These are phyloP conservation scores for Oscheius sp. DNA, from an alignment of 2,888 invertebrate species.

Conservation along the genomic window DNA sequence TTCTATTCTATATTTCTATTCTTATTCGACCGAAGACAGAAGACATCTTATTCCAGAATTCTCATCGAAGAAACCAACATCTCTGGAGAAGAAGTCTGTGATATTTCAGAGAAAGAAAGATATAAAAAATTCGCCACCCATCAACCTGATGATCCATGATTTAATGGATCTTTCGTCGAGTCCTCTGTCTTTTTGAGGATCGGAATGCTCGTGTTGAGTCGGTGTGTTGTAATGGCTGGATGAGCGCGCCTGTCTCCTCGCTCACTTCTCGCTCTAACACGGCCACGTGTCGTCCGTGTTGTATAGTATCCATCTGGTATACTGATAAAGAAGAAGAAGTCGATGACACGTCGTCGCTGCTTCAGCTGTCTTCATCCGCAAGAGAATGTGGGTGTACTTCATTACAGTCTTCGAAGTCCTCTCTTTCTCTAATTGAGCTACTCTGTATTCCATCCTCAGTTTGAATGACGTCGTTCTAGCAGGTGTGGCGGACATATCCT, in stretches of 20 bases:
- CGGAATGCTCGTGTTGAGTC: conserved; percentile 9
- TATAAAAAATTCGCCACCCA: too few species aligned
- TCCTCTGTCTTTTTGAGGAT: conserved; percentile 6
- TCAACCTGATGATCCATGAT: too few species aligned
- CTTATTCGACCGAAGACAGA: too few species aligned
- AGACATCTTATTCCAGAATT: too few species aligned
- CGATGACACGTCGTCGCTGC: conserved; percentile 1
- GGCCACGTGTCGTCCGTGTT: conserved; percentile 17
- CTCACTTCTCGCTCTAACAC: conserved; percentile 12
- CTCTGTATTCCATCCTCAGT: too few species aligned
- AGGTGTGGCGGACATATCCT: too few species aligned
- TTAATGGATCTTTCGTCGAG: too few species aligned
- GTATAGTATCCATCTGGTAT: not conserved
- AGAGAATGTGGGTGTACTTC: conserved; percentile 16
- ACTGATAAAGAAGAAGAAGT: not conserved
- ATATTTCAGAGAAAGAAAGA: too few species aligned
- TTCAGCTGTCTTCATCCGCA: conserved; percentile 8
- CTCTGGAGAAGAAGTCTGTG: too few species aligned
- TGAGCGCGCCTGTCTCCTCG: conserved; percentile 23
- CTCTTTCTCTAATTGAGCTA: not conserved
- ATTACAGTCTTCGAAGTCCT: conserved; percentile 2
- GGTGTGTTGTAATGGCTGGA: conserved; percentile 26
- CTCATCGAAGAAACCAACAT: too few species aligned
- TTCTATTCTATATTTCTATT: too few species aligned
- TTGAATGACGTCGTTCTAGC: too few species aligned